Evolutionary conservation across 1,140 invertebrate genomes (phyloP), one percentile per base, ranked within the genome.

Genomic region (Papilio polyxenes): DNA sequence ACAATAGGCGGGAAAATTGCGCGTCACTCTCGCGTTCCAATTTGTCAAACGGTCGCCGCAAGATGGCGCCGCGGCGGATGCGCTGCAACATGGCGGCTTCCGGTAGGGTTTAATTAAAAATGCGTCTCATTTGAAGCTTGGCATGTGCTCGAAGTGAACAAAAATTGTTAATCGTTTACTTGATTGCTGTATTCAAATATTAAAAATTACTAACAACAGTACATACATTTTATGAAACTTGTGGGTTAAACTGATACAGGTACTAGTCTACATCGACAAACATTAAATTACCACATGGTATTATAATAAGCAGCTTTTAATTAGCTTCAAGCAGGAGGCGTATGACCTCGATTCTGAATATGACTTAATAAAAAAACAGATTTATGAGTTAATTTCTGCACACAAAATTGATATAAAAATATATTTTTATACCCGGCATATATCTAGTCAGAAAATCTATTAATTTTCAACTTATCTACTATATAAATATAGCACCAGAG

Each of bases 1-100:
- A 94, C 93, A 94, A 94, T 94, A 89, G 92, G 88, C 89, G 91
- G 91, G 90, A 93, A 94, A 94, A 94, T 94, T 94, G 93, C 93
- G 93, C 93, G 93, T 94, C 93, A 94, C 91, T 92, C 91, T 89
- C 87, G 87, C 92, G 90, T 92, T 93, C 92, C 93, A 94, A 94
- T 94, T 94, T 94, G 93, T 94, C 93, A 94, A 94, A 92, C 92
- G 92, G 89, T 86, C 86, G 90, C 90, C 91, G 90, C 92, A 93
- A 93, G 93, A 93, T 93, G 92, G 92, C 93, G 89, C 86, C 87
- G 75, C 87, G 77, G 87, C 90, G 92, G 92, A 93, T 90, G 88
- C 87, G 86, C 86, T 86, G 85, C 86, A 94, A 92, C 90, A 94
- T 92, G 92, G 92, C 91, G 87, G 89, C 88, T 87, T 94, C 92